These are phyloP conservation scores for Orchestia grillus DNA, from an alignment of 1,140 invertebrate species.

Conservation along the genomic window DNA sequence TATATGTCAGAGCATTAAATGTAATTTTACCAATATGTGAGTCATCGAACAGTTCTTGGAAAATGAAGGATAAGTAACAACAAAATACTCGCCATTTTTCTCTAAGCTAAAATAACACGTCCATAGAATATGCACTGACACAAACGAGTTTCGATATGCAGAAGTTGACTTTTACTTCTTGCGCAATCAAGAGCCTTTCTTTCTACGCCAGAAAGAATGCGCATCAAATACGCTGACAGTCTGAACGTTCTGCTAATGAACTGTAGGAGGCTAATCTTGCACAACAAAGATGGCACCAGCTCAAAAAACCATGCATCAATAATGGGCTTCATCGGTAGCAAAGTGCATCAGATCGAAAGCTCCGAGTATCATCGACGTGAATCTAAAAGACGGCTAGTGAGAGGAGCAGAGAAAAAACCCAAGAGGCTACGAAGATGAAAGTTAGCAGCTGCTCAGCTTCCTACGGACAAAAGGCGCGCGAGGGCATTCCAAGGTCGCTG, in stretches of 20 bases:
- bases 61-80: background rate
- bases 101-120: background rate
- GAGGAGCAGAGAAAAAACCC: background rate
- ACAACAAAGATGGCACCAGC: background rate
- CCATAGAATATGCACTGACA: background rate
- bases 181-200: background rate
- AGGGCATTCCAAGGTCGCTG: conserved; percentile 45
- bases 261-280: conserved; percentile 2
- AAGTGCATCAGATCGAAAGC: conserved; percentile 5
- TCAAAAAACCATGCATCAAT: conserved; percentile 16
- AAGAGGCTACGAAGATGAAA: conserved; percentile 44
- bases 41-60: background rate
- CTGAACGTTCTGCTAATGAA: conserved; percentile 6
- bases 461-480: conserved; percentile 30
- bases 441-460: conserved; percentile 35
- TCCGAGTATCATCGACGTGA: background rate
- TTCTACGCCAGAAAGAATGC: background rate
- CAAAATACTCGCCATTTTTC: background rate
- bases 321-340: conserved; percentile 13
- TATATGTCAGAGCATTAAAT: background rate
- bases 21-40: background rate
- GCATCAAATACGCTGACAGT: background rate
- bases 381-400: background rate
- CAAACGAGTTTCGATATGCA: background rate
- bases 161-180: background rate